phyloP scores from a whole-genome alignment of 37 sponge, comb jelly and placozoan species.

The Chondrilla cf. caribensis region DNA sequence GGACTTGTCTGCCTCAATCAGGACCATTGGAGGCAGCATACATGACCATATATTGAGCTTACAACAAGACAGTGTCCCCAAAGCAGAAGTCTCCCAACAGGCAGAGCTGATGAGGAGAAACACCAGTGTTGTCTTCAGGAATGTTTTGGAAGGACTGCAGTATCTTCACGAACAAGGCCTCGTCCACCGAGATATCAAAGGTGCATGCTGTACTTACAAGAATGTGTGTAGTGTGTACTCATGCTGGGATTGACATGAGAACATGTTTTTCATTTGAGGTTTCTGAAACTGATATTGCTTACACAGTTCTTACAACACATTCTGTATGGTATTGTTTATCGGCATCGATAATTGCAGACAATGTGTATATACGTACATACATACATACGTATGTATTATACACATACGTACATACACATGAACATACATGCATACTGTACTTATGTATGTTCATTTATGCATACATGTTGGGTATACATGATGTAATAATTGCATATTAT shows the following conservation, averaged over 20 bases:
- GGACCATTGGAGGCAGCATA: slow-evolving; percentile 3
- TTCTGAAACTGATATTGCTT: no score
- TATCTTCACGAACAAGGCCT: neutral
- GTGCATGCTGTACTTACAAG: no score
- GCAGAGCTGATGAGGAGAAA: slow-evolving; percentile 6
- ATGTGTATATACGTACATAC: no score
- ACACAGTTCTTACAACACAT: no score
- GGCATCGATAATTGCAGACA: no score
- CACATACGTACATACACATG: no score
- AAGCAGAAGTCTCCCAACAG: neutral
- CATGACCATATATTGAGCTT: neutral
- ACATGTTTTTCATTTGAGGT: no score
- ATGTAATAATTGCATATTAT: neutral
- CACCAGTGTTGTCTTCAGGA: neutral
- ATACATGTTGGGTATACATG: neutral
- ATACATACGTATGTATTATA: no score
- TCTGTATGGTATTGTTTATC: no score
- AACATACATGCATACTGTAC: no score
- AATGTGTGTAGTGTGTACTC: no score
- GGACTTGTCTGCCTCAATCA: slow-evolving; percentile 8
- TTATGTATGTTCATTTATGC: neutral
- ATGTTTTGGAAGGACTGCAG: neutral
- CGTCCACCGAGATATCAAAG: slow-evolving; percentile 18
- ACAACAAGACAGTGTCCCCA: neutral
- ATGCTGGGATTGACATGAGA: no score